These are phyloP conservation scores for Crenichthys baileyi DNA, from an alignment of 2,797 vertebrate genomes.

Conservation along the genomic window DNA sequence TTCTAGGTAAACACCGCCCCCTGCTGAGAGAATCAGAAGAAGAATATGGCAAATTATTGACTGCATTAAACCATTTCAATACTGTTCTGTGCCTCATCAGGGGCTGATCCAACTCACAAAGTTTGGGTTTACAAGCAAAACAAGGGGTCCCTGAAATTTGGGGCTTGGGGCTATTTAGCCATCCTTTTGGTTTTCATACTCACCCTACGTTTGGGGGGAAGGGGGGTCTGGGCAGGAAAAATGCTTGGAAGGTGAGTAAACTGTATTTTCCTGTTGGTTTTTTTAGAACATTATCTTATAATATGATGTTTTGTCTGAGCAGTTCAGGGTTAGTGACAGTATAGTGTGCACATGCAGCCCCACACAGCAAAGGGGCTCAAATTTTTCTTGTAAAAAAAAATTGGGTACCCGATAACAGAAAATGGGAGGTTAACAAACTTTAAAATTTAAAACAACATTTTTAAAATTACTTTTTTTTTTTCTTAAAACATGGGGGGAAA, in stretches of 20 bases:
- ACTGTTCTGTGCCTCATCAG: constrained; percentile 46
- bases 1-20: constrained; percentile 60
- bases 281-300: background rate
- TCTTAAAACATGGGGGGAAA: no score
- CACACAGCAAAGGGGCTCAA: no score
- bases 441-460: no score
- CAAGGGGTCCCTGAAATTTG: no score
- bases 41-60: background rate
- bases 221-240: constrained; percentile 98
- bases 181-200: constrained; percentile 93
- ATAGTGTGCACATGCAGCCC: no score
- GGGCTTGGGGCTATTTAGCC: constrained; percentile 93
- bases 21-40: constrained; percentile 51
- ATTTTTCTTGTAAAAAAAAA: background rate
- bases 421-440: background rate
- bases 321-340: background rate
- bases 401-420: background rate
- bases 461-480: no score
- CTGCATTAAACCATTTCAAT: constrained; percentile 6
- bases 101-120: constrained; percentile 91
- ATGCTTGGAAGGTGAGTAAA: constrained; percentile 92
- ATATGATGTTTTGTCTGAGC: background rate
- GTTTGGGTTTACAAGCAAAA: no score
- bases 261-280: background rate
- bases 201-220: no score